Percentiles rank a stretch among this genome's conserved stretches.
These are phyloP conservation scores for Gymnocephalus cernua DNA, from an alignment of 2,113 vertebrate genomes.

Conservation along the genomic window DNA sequence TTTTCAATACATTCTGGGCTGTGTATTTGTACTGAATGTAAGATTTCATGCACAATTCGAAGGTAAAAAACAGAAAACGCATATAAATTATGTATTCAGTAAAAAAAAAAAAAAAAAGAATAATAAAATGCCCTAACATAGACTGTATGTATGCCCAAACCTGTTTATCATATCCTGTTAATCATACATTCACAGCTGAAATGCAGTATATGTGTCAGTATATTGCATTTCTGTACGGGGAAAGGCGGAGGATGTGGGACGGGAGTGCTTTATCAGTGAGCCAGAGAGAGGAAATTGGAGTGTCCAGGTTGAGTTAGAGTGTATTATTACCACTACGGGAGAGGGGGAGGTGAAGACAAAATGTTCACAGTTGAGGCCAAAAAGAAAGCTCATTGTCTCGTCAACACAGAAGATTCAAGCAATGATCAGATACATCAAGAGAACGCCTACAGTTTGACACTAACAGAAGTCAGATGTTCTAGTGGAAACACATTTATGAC, in stretches of 20 bases:
- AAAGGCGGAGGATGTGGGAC: constrained; percentile 22
- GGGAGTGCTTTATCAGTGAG: constrained; percentile 48
- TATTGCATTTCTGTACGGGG: constrained; percentile 57
- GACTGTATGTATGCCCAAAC: not conserved
- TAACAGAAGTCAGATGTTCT: not conserved
- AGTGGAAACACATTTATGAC: constrained; percentile 9
- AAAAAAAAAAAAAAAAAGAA: not conserved
- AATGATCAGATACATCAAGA: constrained; percentile 27
- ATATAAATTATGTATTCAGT: not conserved
- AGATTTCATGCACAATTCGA: not conserved
- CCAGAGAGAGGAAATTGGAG: constrained; percentile 54
- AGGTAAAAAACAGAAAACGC: not conserved
- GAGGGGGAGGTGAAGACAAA: constrained; percentile 33
- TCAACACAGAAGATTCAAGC: constrained; percentile 20
- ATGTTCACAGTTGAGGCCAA: constrained; percentile 25
- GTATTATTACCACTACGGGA: constrained; percentile 43
- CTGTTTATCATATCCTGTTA: not conserved
- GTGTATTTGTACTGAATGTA: not conserved
- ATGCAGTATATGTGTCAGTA: constrained; percentile 23
- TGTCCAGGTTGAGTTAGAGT: constrained; percentile 58
- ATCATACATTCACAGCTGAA: not conserved
- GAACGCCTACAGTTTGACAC: constrained; percentile 16
- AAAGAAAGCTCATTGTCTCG: constrained; percentile 28
- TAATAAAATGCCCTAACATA: not conserved
- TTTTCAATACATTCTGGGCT: not conserved